Evolutionary conservation across 2,113 vertebrate species (phyloP).

Genomic region (Gobiocypris rarus): DNA sequence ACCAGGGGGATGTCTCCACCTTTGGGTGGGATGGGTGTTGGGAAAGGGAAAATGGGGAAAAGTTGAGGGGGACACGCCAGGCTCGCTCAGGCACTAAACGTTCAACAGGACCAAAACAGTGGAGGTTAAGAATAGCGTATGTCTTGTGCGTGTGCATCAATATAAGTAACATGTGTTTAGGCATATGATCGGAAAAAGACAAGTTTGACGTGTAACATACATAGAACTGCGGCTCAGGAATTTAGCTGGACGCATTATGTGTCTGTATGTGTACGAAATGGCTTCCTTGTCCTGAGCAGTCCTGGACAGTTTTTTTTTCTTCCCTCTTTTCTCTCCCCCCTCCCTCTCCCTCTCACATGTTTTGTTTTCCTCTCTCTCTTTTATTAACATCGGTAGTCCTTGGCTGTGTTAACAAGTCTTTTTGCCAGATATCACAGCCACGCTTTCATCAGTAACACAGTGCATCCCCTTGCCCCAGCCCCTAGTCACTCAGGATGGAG

Average conservation of each 20-base stretch:
- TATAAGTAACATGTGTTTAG: constrained; percentile 42
- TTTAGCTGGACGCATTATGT: constrained; percentile 49
- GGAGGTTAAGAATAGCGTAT: constrained; percentile 49
- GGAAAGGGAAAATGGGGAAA: neutral
- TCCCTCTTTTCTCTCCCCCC: constrained; percentile 41
- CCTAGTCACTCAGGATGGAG: constrained; percentile 56
- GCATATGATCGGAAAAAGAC: constrained; percentile 54
- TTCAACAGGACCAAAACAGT: constrained; percentile 45
- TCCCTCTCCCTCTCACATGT: constrained; percentile 31
- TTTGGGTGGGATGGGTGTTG: neutral
- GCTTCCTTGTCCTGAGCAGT: constrained; percentile 65
- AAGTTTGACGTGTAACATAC: constrained; percentile 70
- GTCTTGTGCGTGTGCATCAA: constrained; percentile 53
- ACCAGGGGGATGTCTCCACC: constrained; percentile 43
- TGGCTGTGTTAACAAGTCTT: constrained; percentile 55
- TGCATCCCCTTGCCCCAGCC: constrained; percentile 51
- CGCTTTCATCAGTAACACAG: constrained; percentile 47
- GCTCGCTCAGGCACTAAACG: constrained; percentile 49
- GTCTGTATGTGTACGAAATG: constrained; percentile 52
- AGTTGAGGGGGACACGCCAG: constrained; percentile 41
- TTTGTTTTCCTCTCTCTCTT: constrained; percentile 48
- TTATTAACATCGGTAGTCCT: constrained; percentile 44
- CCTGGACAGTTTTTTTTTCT: constrained; percentile 58
- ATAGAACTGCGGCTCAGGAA: constrained; percentile 50
- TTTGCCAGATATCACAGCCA: constrained; percentile 46